Conservation (phyloP, 2,113 vertebrate genomes). For the Litocranius walleri region DNA sequence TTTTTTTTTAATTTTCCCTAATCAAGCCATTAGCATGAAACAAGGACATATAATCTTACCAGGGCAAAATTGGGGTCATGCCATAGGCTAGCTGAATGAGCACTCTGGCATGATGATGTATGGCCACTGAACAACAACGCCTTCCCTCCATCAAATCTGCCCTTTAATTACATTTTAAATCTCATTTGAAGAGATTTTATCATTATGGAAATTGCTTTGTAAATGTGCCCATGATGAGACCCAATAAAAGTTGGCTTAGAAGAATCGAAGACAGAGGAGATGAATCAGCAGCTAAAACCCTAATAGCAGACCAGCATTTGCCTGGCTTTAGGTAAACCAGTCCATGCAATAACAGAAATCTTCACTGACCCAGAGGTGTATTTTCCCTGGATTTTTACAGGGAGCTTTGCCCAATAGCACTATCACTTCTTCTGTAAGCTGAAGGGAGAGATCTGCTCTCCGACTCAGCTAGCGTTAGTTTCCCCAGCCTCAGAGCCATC, state of each 20-base stretch:
- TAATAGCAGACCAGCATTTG: background rate
- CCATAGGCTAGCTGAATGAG: conserved; percentile 73
- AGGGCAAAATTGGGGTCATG: conserved; percentile 80
- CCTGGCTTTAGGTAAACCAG: background rate
- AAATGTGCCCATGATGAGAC: conserved; percentile 69
- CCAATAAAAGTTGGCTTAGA: conserved; percentile 67
- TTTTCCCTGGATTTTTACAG: background rate
- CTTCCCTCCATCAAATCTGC: conserved; percentile 70
- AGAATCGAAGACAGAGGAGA: conserved; percentile 48
- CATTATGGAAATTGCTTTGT: conserved; percentile 77
- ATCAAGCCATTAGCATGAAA: conserved; percentile 82
- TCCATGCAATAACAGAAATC: conserved; percentile 8
- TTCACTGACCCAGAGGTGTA: background rate
- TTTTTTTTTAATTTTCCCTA: conserved; percentile 66
- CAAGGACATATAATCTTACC: conserved; percentile 78
- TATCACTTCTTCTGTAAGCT: background rate
- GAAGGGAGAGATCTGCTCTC: background rate
- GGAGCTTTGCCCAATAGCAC: background rate
- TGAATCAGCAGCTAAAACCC: conserved; percentile 55
- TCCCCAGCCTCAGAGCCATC: background rate
- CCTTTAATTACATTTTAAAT: conserved; percentile 82
- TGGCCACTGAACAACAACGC: conserved; percentile 65
- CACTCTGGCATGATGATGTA: conserved; percentile 77
- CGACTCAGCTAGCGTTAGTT: background rate
- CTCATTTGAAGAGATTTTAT: conserved; percentile 78